phyloP scores from a whole-genome alignment of 2,888 invertebrate genomes.

The Mesorhabditis spiculigera region DNA sequence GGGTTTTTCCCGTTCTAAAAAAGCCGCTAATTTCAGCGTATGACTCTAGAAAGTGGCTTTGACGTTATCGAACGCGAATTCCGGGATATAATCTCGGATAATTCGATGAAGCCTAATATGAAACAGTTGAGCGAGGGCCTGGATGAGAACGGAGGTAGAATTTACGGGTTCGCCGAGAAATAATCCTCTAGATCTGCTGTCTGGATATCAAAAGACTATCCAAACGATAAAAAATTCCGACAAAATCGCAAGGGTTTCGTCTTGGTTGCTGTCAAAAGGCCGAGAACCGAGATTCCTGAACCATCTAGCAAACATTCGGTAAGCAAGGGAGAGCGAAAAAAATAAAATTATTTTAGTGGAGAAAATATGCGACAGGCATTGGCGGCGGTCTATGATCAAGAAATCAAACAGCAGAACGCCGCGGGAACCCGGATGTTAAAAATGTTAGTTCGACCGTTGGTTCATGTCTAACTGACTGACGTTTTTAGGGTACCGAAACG shows the following conservation, averaged over 20 bases:
- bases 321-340: background rate
- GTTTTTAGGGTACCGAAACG: background rate
- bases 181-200: conserved; percentile 16
- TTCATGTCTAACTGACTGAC: no score
- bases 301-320: conserved; percentile 36
- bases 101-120: conserved; percentile 28
- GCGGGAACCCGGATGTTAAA: conserved; percentile 5
- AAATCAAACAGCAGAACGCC: background rate
- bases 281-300: conserved; percentile 25
- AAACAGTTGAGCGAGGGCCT: conserved; percentile 20
- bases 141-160: conserved; percentile 18
- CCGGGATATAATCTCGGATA: conserved; percentile 35
- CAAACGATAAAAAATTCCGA: conserved; percentile 25
- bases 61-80: conserved; percentile 50
- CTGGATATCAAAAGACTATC: conserved; percentile 16
- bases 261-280: conserved; percentile 34
- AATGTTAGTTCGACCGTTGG: no score
- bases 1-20: background rate
- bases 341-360: conserved; percentile 15
- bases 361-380: conserved; percentile 28
- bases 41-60: conserved; percentile 51
- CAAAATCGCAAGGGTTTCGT: conserved; percentile 29
- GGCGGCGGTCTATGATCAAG: conserved; percentile 22
- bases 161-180: background rate
- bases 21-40: conserved; percentile 33